A percentile compares a stretch with the other conserved stretches of the same genome.
These are phyloP conservation scores for Holothuria scabra DNA, from an alignment of 53 echinoderm and acorn worm species.

Conservation along the genomic window DNA sequence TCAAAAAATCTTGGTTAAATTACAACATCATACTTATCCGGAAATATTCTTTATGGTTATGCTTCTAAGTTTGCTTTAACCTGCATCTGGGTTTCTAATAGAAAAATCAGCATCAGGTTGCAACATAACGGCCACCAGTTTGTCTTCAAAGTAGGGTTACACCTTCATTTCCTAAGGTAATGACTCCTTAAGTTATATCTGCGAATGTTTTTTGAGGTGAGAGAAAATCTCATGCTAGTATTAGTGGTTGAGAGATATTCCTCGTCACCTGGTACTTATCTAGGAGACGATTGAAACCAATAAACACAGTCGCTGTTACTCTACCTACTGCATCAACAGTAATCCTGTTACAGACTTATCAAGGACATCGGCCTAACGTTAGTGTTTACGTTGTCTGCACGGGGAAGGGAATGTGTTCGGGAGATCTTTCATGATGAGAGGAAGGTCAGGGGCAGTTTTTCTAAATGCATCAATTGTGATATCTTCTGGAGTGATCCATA, in stretches of 20 bases:
- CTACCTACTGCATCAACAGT: constrained; percentile 20
- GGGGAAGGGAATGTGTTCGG: background rate
- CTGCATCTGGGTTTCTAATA: background rate
- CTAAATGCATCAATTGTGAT: background rate
- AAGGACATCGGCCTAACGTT: background rate
- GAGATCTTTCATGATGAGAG: background rate
- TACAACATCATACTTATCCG: background rate
- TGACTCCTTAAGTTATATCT: background rate
- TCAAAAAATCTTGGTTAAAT: constrained; percentile 1
- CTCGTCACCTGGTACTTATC: constrained; percentile 7
- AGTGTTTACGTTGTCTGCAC: background rate
- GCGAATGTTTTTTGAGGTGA: background rate
- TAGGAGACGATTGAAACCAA: background rate
- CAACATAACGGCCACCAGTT: background rate
- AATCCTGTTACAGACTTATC: constrained; percentile 12
- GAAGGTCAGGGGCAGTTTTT: background rate
- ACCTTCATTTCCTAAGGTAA: background rate
- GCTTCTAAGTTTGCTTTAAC: background rate
- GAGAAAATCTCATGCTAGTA: constrained; percentile 33
- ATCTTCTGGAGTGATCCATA: background rate
- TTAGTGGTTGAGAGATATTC: background rate
- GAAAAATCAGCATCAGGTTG: constrained; percentile 1
- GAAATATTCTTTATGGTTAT: background rate
- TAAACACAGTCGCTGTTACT: background rate
- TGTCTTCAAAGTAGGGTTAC: background rate